These are phyloP conservation scores for Myotis davidii DNA, from an alignment of 2,113 vertebrate species.

Conservation along the genomic window DNA sequence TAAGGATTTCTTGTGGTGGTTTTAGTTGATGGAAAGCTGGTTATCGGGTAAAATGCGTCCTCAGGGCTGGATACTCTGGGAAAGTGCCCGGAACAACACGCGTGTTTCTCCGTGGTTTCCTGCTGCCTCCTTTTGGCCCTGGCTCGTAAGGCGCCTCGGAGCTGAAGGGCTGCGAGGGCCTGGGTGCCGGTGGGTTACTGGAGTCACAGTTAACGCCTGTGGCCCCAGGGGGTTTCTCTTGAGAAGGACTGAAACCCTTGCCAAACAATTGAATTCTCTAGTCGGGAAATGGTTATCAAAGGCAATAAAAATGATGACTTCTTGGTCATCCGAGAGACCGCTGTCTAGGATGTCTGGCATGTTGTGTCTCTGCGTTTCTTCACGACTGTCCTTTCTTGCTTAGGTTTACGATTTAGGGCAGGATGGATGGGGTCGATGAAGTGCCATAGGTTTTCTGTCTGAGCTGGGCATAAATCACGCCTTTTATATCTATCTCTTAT, in stretches of 20 bases:
- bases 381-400: not conserved
- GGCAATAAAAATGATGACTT: conserved; percentile 49
- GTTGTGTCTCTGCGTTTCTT: conserved; percentile 5
- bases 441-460: not conserved
- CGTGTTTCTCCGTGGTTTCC: conserved; percentile 81
- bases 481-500: conserved; percentile 7
- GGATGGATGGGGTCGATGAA: not conserved
- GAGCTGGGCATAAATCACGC: not conserved
- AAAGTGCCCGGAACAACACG: conserved; percentile 63
- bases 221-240: conserved; percentile 73
- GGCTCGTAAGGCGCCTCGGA: conserved; percentile 86
- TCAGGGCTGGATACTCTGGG: conserved; percentile 33
- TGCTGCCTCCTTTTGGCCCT: conserved; percentile 86
- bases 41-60: conserved; percentile 41
- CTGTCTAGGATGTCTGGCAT: not conserved
- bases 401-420: not conserved
- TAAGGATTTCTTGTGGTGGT: not conserved
- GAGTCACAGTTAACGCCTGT: conserved; percentile 80
- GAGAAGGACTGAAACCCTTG: conserved; percentile 58
- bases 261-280: conserved; percentile 78
- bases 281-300: conserved; percentile 56
- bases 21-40: conserved; percentile 57
- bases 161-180: conserved; percentile 76
- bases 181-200: conserved; percentile 73
- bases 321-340: not conserved